Conservation (phyloP, 2,113 vertebrate genomes). For the Zosterops lateralis region DNA sequence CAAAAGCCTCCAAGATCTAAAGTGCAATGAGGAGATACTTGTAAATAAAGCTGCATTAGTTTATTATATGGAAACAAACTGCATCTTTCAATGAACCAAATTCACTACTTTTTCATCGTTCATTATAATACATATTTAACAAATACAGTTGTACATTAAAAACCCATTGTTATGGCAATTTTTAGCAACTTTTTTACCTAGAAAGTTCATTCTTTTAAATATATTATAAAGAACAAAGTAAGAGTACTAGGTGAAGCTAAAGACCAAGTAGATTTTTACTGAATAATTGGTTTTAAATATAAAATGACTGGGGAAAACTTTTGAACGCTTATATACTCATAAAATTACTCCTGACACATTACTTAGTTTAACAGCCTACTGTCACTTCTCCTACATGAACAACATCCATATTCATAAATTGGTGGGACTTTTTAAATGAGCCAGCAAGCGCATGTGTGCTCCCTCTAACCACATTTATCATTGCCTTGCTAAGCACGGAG, state of each 20-base stretch:
- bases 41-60: background rate
- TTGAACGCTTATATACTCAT: background rate
- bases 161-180: background rate
- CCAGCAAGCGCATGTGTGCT: background rate
- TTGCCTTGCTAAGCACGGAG: background rate
- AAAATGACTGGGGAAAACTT: background rate
- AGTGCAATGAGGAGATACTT: background rate
- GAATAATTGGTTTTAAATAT: background rate
- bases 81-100: background rate
- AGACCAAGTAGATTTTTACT: background rate
- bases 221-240: background rate
- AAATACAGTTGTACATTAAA: background rate
- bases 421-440: background rate
- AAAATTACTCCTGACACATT: background rate
- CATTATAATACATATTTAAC: background rate
- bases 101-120: background rate
- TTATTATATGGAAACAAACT: background rate
- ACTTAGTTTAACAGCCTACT: background rate
- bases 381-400: background rate
- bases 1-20: background rate
- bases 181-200: background rate
- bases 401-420: constrained; percentile 27
- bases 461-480: background rate
- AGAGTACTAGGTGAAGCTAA: background rate
- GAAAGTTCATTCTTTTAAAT: background rate